Base-by-base conservation (phyloP, 2,888 invertebrate species). In the Caenorhabditis uteleia region DNA sequence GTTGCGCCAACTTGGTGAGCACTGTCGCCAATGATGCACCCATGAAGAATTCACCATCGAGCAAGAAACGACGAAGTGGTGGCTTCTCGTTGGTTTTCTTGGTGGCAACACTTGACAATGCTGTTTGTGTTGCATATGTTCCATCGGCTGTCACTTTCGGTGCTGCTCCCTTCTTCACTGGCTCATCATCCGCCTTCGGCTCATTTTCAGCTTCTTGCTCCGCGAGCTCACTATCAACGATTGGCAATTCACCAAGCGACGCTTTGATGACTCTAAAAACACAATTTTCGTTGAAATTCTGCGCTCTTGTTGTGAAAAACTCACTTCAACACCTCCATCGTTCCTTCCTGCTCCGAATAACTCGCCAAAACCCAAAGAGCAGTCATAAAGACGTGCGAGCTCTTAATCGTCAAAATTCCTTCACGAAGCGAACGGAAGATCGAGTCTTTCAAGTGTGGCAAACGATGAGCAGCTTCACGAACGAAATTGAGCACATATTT, bases 301-400 rank as follows among this genome's bases (percentile, higher is more conserved):
- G n/a, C n/a, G 10, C 14, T 51, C 18, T 46, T 49, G 14, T 23
- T 25, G 8, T 25, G 3, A 12, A 1, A 31, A 1, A 29, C 14
- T 51, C 23, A 44, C 54, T 64, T 60, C 40, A 79, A 68, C 7
- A 82, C 76, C 26, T 75, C 73, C 8, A 57, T 44, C 21, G 73
- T 44, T 20, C 88, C 88, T 25, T 88, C 86, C 0, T 89, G 88
- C 57, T 90, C 90, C 1, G 94, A 92, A 85, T 94, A 99, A 85
- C 98, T 95, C 5, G 97, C 97, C 59, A 95, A 87, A 81, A 99
- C 92, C 98, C 98, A 99, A 53, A 98, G 87, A 1, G 95, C 93
- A 1, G 93, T 91, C 62, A 95, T 89, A 77, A 93, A 92, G 26
- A 94, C 91, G 86, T 91, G 91, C 3, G 91, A 90, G n/a, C 91